Evolutionary conservation across 2,888 invertebrate species (phyloP).

Genomic region (Cerastis leucographa): DNA sequence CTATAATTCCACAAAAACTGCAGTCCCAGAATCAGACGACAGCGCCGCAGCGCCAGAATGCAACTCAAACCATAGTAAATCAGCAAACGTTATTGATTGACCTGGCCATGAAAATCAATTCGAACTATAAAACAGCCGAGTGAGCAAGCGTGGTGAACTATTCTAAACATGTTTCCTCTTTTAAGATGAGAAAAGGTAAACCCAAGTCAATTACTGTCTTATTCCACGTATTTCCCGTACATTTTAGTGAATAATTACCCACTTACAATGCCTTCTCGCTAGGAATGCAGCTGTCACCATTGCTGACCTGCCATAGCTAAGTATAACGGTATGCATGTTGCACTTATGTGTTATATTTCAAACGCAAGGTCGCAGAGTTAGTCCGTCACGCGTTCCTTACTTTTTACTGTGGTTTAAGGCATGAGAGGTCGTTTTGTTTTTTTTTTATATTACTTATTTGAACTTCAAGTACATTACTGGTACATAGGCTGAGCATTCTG

Average conservation of each 20-base stretch:
- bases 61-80: not conserved
- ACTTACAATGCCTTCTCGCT: constrained; percentile 34
- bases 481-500: not conserved
- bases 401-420: constrained; percentile 66
- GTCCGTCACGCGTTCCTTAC: constrained; percentile 78
- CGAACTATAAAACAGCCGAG: not conserved
- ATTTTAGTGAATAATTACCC: constrained; percentile 39
- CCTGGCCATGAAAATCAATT: not conserved
- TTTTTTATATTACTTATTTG: not conserved
- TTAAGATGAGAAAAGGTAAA: constrained; percentile 16
- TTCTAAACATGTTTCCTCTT: not conserved
- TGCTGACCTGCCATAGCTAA: constrained; percentile 39
- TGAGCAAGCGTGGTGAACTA: not conserved
- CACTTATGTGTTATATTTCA: constrained; percentile 69
- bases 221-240: constrained; percentile 24
- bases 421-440: constrained; percentile 25
- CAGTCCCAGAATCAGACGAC: too few relatives aligned
- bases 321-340: constrained; percentile 63
- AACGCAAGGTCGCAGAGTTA: constrained; percentile 73
- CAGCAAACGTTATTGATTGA: not conserved
- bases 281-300: constrained; percentile 45
- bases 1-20: too few relatives aligned
- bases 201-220: constrained; percentile 30
- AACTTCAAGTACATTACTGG: not conserved
- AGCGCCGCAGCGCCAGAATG: not conserved